These are phyloP conservation scores for Octonoba sinensis DNA, from an alignment of 2,888 invertebrate species.

Conservation along the genomic window DNA sequence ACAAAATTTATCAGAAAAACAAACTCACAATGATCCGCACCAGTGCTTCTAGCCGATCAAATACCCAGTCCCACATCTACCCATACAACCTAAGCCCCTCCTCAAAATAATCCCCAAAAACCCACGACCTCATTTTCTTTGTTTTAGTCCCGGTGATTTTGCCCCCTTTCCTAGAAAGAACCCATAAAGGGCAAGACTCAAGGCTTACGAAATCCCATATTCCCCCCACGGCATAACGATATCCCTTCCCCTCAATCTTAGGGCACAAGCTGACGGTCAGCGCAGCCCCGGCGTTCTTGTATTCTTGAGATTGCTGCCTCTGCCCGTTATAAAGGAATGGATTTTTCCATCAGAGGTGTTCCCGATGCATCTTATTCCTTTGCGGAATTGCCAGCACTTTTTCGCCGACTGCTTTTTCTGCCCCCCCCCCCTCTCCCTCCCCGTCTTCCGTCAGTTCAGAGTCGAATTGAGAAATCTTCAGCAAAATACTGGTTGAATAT, in stretches of 20 bases:
- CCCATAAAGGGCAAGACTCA: slow-evolving; percentile 28
- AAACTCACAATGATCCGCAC: too few relatives aligned
- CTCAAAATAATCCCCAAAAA: slow-evolving; percentile 21
- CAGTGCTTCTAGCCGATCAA: too few relatives aligned
- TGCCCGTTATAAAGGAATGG: slow-evolving; percentile 20
- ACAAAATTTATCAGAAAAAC: too few relatives aligned
- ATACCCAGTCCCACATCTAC: slow-evolving; percentile 7
- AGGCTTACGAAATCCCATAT: slow-evolving; percentile 13
- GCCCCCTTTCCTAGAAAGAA: slow-evolving; percentile 17
- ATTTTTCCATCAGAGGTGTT: slow-evolving; percentile 61
- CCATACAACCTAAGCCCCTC: slow-evolving; percentile 17
- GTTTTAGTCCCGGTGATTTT: slow-evolving; percentile 22
- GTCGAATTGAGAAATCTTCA: slow-evolving; percentile 6
- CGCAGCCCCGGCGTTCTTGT: not conserved
- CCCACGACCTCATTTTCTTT: slow-evolving; percentile 32
- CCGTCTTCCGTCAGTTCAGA: not conserved
- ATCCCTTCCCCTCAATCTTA: not conserved
- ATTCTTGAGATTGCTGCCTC: not conserved
- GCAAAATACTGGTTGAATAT: slow-evolving; percentile 1
- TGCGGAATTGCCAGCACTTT: slow-evolving; percentile 1
- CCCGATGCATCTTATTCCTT: slow-evolving; percentile 30
- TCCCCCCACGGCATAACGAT: slow-evolving; percentile 15
- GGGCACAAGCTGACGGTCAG: slow-evolving; percentile 50
- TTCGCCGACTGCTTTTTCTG: not conserved
- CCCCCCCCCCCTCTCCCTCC: too few relatives aligned